Evolutionary conservation across 1,140 invertebrate species (phyloP), one percentile per base, ranked within the genome.

Genomic region (Diplogasteroides magnus): DNA sequence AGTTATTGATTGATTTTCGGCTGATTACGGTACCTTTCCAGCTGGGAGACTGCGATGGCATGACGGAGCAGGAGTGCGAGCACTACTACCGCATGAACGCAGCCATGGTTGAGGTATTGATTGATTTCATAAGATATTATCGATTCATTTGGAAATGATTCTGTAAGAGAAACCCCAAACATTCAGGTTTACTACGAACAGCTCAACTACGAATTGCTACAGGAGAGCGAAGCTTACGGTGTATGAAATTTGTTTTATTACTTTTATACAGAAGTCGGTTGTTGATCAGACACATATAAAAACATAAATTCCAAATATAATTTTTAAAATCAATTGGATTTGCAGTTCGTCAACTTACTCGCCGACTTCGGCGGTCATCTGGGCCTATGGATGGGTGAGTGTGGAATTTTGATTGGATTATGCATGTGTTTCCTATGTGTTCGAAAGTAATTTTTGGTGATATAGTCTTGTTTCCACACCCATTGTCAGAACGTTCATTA

Each of bases 311-410:
- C 19, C 37, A 19, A 48, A 48, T 48, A 6, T 6, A 61, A n/a
- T 61, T 61, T 11, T 61, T 61, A 6, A 23, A 58, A 27, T 6
- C 55, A 6, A 11, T 6, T 48, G 19, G 6, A 48, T 48, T 6
- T 48, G 6, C 37, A 48, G 37, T 11, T 74, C 26, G 72, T 74
- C 29, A 74, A 73, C 31, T 31, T 74, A 25, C 64, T 73, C 31
- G 65, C 72, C 59, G 72, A 74, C 61, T 72, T 74, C 56, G 72
- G 72, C 31, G 72, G 72, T 31, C 72, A 74, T 64, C 61, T 74
- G n/a, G 72, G 72, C n/a, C 59, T 74, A 6, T 74, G 72, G 72
- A 56, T 74, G 56, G 72, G 72, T 72, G 2, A 27, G 57, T 2
- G 25, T 67, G 57, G 26, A 65, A 61, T 19, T n/a, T 26, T 26